phyloP scores from a whole-genome alignment of 2,113 vertebrate species.

The Saguinus imperator region DNA sequence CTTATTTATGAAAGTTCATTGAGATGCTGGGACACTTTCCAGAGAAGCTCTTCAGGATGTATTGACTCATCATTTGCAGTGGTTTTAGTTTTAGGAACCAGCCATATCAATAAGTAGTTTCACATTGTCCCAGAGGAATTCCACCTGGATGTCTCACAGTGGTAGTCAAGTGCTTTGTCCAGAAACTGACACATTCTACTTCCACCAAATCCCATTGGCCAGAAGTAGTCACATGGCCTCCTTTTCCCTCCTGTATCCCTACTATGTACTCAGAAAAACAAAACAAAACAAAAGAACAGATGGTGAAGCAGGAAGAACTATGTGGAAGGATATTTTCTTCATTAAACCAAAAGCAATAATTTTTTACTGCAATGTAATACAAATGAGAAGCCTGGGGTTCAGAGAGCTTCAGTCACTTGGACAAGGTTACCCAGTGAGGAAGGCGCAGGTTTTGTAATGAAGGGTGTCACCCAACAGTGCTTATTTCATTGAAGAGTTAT shows the following conservation, averaged over 20 bases:
- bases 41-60: background rate
- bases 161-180: background rate
- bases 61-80: background rate
- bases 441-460: background rate
- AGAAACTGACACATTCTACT: background rate
- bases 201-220: background rate
- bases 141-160: background rate
- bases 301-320: background rate
- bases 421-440: background rate
- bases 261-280: background rate
- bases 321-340: too few relatives aligned
- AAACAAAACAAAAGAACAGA: background rate
- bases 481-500: background rate
- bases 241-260: background rate
- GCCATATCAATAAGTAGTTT: background rate
- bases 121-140: too few relatives aligned
- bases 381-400: background rate
- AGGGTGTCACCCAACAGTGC: background rate
- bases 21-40: background rate
- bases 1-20: background rate
- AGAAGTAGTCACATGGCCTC: rapidly evolving
- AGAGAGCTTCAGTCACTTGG: background rate
- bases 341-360: too few relatives aligned
- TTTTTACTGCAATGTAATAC: too few relatives aligned
- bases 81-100: background rate